Evolutionary conservation across 2,797 vertebrate species (phyloP).

Genomic region (Pampus argenteus): DNA sequence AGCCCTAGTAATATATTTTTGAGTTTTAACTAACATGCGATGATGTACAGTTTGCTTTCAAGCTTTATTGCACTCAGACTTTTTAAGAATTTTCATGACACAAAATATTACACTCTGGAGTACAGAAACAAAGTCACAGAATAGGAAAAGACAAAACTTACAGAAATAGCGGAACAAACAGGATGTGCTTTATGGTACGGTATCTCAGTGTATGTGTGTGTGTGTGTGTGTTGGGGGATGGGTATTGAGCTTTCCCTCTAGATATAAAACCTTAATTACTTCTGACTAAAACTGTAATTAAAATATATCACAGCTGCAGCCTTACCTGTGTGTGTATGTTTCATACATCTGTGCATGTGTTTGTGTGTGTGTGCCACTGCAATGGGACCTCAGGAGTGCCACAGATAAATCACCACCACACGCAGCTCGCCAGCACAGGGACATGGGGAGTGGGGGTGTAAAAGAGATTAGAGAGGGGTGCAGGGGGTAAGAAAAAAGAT

Average conservation of each 20-base stretch:
- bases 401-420: slow-evolving; percentile 91
- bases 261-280: slow-evolving; percentile 94
- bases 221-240: slow-evolving; percentile 48
- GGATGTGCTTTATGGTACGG: neutral
- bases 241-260: slow-evolving; percentile 80
- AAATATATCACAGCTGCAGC: slow-evolving; percentile 92
- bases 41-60: neutral
- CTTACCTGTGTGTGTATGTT: slow-evolving; percentile 85
- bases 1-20: slow-evolving; percentile 11
- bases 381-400: slow-evolving; percentile 83
- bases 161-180: slow-evolving; percentile 10
- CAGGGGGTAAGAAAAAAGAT: slow-evolving; percentile 37
- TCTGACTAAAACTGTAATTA: slow-evolving; percentile 97
- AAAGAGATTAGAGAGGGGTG: slow-evolving; percentile 68
- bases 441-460: slow-evolving; percentile 55
- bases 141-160: neutral
- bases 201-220: slow-evolving; percentile 1
- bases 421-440: slow-evolving; percentile 70
- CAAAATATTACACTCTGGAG: neutral
- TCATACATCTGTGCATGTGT: neutral
- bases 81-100: neutral
- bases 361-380: slow-evolving; percentile 64
- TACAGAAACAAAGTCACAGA: neutral
- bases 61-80: neutral
- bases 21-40: slow-evolving; percentile 3